Percentiles rank a stretch among this genome's conserved stretches.
phyloP scores from a whole-genome alignment of 1,140 invertebrate genomes.

The Zaprionus nigranus region DNA sequence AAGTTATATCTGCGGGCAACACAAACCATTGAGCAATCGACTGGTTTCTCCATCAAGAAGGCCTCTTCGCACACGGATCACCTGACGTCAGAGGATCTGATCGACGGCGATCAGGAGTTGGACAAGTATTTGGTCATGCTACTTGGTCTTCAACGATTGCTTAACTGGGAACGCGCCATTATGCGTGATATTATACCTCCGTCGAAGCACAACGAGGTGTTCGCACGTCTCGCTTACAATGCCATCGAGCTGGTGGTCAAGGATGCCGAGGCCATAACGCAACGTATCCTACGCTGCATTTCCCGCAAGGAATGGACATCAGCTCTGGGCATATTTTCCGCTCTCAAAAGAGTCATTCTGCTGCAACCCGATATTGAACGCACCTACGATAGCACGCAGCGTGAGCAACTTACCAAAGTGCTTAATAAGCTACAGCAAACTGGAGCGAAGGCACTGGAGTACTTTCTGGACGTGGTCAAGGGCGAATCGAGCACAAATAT shows the following conservation, averaged over 20 bases:
- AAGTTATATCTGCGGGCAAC: conserved; percentile 94
- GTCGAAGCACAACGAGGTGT: conserved; percentile 92
- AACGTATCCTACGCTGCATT: conserved; percentile 91
- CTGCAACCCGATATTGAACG: conserved; percentile 94
- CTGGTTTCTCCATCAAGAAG: conserved; percentile 87
- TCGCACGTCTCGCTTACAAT: conserved; percentile 93
- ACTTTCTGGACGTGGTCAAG: conserved; percentile 95
- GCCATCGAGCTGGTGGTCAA: conserved; percentile 92
- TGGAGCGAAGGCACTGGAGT: conserved; percentile 94
- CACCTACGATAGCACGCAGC: conserved; percentile 89
- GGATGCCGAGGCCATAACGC: conserved; percentile 88
- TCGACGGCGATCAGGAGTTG: conserved; percentile 93
- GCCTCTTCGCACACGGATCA: conserved; percentile 83
- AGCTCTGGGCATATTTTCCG: conserved; percentile 93
- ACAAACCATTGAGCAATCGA: conserved; percentile 91
- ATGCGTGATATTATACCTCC: conserved; percentile 94
- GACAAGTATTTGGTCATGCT: conserved; percentile 94
- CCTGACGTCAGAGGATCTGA: conserved; percentile 87
- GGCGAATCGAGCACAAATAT: conserved; percentile 92
- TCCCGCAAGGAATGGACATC: conserved; percentile 92
- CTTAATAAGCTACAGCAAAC: conserved; percentile 91
- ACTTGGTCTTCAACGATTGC: conserved; percentile 93
- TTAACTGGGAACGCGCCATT: conserved; percentile 93
- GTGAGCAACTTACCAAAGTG: conserved; percentile 90
- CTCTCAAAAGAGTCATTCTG: conserved; percentile 91